Base-by-base conservation (phyloP, 2,888 invertebrate species). In the Lordiphosa andalusiaca region DNA sequence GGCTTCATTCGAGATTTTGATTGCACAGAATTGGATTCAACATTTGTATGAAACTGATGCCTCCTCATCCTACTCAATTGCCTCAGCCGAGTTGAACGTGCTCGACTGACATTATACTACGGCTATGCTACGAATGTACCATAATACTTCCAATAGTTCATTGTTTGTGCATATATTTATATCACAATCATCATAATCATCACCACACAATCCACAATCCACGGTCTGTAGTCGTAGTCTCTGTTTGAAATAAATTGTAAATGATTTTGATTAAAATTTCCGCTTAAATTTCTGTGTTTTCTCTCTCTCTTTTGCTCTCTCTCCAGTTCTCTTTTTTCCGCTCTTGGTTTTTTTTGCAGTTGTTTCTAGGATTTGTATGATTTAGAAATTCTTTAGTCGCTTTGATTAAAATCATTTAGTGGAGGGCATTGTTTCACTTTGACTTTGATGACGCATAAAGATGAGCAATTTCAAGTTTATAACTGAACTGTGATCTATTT, bases 191-290 rank as follows among this genome's bases (percentile, higher is more conserved):
- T 30, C 30, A 30, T 30, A 9, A 30, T 30, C 30, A 30, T 30
- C 30, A 30, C 6, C 25, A 25, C 7, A 16, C 25, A 25, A 7
- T 7, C 6, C 44, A 44, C 44, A 44, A 44, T 44, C 40, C 42
- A 46, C 37, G 35, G 46, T 51, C 19, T 25, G 41, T 16, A 33
- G 44, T 30, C 39, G 30, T 30, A 30, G 30, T 65, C 62, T 68
- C 61, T 67, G 80, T 83, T 80, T 78, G 71, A 83, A 75, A 83
- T 80, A 81, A 80, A 83, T 80, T 80, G 62, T 80, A 73, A 74
- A 80, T 80, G 67, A 77, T 80, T 80, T 80, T 80, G 74, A 80
- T 80, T 80, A 77, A 80, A 83, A 83, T 80, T 83, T 80, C 80
- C 80, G 80, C 80, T 80, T 69, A 71, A 80, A 67, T 52, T 51